These are phyloP conservation scores for Lutraria rhynchaena DNA, from an alignment of 1,140 invertebrate genomes.

Conservation along the genomic window DNA sequence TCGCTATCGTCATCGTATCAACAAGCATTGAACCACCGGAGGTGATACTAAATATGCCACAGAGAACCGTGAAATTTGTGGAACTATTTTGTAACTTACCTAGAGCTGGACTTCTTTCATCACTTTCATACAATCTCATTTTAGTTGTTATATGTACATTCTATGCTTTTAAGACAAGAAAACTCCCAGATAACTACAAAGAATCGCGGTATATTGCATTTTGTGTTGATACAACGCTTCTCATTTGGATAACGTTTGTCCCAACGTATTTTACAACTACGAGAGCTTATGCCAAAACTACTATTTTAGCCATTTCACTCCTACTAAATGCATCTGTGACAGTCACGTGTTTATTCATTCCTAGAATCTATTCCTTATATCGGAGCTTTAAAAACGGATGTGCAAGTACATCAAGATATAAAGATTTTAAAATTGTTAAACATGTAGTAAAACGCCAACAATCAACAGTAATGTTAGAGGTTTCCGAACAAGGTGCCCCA, in stretches of 20 bases:
- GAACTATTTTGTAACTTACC: constrained; percentile 69
- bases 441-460: constrained; percentile 48
- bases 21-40: constrained; percentile 62
- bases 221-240: constrained; percentile 75
- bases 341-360: constrained; percentile 71
- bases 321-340: constrained; percentile 70
- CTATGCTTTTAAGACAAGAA: constrained; percentile 89
- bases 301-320: constrained; percentile 67
- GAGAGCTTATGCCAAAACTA: constrained; percentile 59
- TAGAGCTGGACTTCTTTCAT: constrained; percentile 62
- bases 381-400: constrained; percentile 14
- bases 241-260: constrained; percentile 77
- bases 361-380: constrained; percentile 68
- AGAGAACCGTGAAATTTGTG: constrained; percentile 64
- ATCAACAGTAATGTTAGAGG: constrained; percentile 16
- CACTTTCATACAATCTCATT: constrained; percentile 92
- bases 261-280: constrained; percentile 73
- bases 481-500: background rate
- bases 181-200: constrained; percentile 78
- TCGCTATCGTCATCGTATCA: constrained; percentile 60
- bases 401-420: constrained; percentile 21
- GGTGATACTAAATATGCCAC: constrained; percentile 60
- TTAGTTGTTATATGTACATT: constrained; percentile 94
- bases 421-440: constrained; percentile 58
- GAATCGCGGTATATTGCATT: constrained; percentile 77